phyloP scores from a whole-genome alignment of 1,140 invertebrate genomes.

The Caenorhabditis inopinata region DNA sequence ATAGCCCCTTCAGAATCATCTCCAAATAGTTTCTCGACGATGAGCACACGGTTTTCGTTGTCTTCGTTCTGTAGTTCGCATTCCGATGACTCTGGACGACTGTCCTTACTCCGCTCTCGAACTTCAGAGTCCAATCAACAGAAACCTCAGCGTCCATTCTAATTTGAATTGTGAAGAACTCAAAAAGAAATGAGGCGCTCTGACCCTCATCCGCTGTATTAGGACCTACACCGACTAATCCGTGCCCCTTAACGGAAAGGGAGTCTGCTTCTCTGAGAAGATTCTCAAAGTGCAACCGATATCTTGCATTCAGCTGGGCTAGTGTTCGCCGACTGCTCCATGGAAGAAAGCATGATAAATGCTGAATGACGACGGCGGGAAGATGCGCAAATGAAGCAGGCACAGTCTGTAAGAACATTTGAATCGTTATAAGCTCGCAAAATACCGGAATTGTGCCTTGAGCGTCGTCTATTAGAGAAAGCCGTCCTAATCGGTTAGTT shows the following conservation, averaged over 20 bases:
- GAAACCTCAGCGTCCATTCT: not conserved
- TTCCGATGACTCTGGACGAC: not conserved
- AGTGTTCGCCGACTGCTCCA: not conserved
- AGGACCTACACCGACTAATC: slow-evolving; percentile 6
- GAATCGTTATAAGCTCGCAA: no score
- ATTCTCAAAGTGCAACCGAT: not conserved
- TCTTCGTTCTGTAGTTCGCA: not conserved
- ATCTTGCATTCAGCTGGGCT: not conserved
- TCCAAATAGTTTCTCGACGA: not conserved
- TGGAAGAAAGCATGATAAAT: not conserved
- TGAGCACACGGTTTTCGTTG: not conserved
- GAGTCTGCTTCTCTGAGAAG: not conserved
- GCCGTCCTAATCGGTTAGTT: no score
- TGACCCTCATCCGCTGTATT: not conserved
- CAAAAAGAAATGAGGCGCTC: slow-evolving; percentile 7
- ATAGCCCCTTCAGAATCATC: not conserved
- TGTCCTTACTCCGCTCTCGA: not conserved
- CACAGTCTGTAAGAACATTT: not conserved
- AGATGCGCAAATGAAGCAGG: not conserved
- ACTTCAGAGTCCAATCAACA: not conserved
- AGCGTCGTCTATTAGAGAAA: no score
- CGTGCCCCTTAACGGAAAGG: not conserved
- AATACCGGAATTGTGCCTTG: no score
- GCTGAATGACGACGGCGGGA: not conserved
- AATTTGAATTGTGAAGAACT: not conserved